Percentiles rank a stretch among this genome's conserved stretches.
These are phyloP conservation scores for Epinephelus malabaricus DNA, from an alignment of 2,797 vertebrate species.

Conservation along the genomic window DNA sequence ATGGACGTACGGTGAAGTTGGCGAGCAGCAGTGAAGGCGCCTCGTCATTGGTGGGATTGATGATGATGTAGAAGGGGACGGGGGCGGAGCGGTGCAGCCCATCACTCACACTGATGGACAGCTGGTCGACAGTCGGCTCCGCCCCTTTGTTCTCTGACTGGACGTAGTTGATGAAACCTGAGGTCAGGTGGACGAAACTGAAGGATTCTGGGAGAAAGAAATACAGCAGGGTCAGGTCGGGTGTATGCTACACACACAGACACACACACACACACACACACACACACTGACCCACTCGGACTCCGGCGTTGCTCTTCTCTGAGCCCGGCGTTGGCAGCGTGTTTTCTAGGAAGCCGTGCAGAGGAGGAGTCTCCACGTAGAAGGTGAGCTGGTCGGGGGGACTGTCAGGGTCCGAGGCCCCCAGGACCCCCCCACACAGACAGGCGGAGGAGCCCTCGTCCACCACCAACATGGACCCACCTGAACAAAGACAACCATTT, in stretches of 20 bases:
- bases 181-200: constrained; percentile 80
- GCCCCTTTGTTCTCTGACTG: constrained; percentile 72
- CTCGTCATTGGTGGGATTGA: constrained; percentile 85
- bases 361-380: constrained; percentile 78
- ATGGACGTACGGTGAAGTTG: constrained; percentile 79
- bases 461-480: constrained; percentile 77
- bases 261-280: constrained; percentile 27
- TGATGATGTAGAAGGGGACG: constrained; percentile 81
- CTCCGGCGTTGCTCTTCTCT: constrained; percentile 83
- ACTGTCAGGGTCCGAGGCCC: constrained; percentile 82
- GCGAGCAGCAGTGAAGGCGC: constrained; percentile 73
- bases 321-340: constrained; percentile 78
- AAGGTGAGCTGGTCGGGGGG: constrained; percentile 80
- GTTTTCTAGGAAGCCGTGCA: constrained; percentile 85
- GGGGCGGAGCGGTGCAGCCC: constrained; percentile 81
- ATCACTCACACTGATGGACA: constrained; percentile 83
- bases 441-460: constrained; percentile 76
- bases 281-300: constrained; percentile 77
- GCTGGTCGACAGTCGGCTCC: constrained; percentile 78
- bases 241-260: background rate
- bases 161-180: constrained; percentile 80
- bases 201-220: constrained; percentile 78
- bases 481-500: constrained; percentile 50
- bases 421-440: constrained; percentile 74
- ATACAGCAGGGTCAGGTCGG: background rate